Percentiles rank a stretch among this genome's conserved stretches.
Conservation (phyloP, 2,888 invertebrate species). For the Altica lythri region DNA sequence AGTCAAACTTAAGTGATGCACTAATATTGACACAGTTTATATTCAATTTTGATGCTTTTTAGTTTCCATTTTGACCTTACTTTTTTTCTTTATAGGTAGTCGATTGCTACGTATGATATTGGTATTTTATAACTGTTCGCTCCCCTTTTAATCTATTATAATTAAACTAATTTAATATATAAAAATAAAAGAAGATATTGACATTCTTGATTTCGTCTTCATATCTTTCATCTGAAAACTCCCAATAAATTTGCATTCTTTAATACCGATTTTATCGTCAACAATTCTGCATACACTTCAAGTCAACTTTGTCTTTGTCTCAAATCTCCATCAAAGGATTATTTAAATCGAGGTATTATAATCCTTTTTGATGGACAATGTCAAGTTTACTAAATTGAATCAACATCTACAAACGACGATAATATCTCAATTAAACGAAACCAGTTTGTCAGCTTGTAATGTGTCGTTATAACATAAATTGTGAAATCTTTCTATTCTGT, state of each 20-base stretch:
- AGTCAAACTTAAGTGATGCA: too few species aligned
- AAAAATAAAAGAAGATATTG: too few species aligned
- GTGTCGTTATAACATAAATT: slow-evolving; percentile 14
- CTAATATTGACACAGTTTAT: too few species aligned
- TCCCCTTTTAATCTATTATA: too few species aligned
- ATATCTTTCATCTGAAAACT: slow-evolving; percentile 3
- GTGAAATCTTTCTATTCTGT: background rate
- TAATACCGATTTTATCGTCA: slow-evolving; percentile 4
- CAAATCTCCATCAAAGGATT: slow-evolving; percentile 16
- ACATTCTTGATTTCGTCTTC: too few species aligned
- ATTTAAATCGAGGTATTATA: slow-evolving; percentile 13
- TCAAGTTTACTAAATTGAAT: slow-evolving; percentile 20
- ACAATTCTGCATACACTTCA: slow-evolving; percentile 9
- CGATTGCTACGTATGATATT: too few species aligned
- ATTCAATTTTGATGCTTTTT: too few species aligned
- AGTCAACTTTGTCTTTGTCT: slow-evolving; percentile 20
- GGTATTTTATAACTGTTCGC: too few species aligned
- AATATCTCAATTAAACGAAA: slow-evolving; percentile 18
- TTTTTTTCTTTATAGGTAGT: too few species aligned
- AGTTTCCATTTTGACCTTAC: too few species aligned
- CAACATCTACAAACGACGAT: slow-evolving; percentile 15
- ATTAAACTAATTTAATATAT: too few species aligned
- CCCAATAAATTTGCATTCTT: slow-evolving; percentile 7
- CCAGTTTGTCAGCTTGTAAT: slow-evolving; percentile 21
- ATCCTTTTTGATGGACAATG: slow-evolving; percentile 19